Evolutionary conservation across 1,140 invertebrate genomes (phyloP), one percentile per base, ranked within the genome.

Genomic region (Brachionus calyciflorus): DNA sequence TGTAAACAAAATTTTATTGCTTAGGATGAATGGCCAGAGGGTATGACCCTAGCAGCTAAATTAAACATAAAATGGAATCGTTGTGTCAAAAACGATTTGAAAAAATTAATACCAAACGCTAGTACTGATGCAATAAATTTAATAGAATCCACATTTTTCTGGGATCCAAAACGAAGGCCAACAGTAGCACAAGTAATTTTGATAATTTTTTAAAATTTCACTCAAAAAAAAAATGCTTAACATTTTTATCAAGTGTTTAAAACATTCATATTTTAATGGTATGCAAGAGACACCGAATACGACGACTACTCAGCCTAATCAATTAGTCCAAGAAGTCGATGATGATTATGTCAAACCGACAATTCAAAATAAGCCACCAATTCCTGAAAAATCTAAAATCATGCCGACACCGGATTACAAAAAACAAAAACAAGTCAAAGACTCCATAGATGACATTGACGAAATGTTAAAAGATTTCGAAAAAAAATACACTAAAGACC

Each of bases 1-100:
- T 9, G 3, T 17, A 48, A 44, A 30, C 28, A 9, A 17, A 24
- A n/a, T 30, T 57, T 41, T 19, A 17, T 55, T 55, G 83, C 85
- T 12, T 83, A 94, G 89, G 90, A 89, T 78, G 91, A 96, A 76
- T 99, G 96, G 96, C 89, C 92, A 0, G 96, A 99, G 81, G 96
- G 95, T 1, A 93, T 93, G 84, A 90, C 92, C 77, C 86, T 99
- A 55, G 95, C 96, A 0, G 88, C 91, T 2, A 90, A 91, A 44
- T 94, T 99, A 89, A 96, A 98, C 81, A 98, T 99, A 82, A 92
- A 92, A 78, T 99, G 98, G 86, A 82, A 81, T 60, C 28, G 73
- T 24, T 91, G 93, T 80, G 88, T 88, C 0, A 88, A 89, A 80
- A 92, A 92, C 19, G 89, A 91, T 10, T 86, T 99, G 24, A 88